phyloP scores from a whole-genome alignment of 1,140 invertebrate genomes.

The Zaprionus nigranus region DNA sequence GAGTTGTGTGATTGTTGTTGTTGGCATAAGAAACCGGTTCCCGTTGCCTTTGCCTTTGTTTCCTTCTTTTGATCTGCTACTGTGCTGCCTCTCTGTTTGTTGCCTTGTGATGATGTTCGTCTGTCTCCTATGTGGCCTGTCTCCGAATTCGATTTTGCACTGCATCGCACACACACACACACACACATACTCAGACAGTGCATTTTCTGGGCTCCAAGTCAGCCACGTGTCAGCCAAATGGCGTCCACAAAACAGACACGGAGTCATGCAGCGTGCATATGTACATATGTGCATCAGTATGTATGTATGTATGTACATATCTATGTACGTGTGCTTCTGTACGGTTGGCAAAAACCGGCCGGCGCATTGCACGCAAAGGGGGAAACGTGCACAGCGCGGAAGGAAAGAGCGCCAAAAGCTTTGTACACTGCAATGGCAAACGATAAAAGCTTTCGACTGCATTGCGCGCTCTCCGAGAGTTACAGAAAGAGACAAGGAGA shows the following conservation, averaged over 20 bases:
- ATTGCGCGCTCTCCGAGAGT: conserved; percentile 49
- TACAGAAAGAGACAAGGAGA: background rate
- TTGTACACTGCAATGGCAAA: conserved; percentile 45
- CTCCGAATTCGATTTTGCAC: conserved; percentile 21
- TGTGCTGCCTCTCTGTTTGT: conserved; percentile 61
- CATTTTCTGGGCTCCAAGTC: conserved; percentile 65
- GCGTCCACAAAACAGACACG: conserved; percentile 61
- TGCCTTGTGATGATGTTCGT: conserved; percentile 43
- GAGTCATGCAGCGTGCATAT: conserved; percentile 15
- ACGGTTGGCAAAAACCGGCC: conserved; percentile 79
- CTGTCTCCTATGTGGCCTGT: background rate
- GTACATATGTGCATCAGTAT: background rate
- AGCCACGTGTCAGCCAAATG: conserved; percentile 78
- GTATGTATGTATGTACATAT: background rate
- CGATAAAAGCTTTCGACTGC: conserved; percentile 67
- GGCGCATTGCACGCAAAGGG: conserved; percentile 54
- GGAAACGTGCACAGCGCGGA: conserved; percentile 8
- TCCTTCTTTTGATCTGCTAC: conserved; percentile 32
- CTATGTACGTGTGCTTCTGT: conserved; percentile 4
- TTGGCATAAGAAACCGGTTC: conserved; percentile 65
- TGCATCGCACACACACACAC: conserved; percentile 19
- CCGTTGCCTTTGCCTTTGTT: conserved; percentile 51
- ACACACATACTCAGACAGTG: background rate
- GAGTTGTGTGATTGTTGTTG: conserved; percentile 4
- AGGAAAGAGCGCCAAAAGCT: conserved; percentile 55